Evolutionary conservation across 2,113 vertebrate species (phyloP).

Genomic region (Grammomys dolichurus): DNA sequence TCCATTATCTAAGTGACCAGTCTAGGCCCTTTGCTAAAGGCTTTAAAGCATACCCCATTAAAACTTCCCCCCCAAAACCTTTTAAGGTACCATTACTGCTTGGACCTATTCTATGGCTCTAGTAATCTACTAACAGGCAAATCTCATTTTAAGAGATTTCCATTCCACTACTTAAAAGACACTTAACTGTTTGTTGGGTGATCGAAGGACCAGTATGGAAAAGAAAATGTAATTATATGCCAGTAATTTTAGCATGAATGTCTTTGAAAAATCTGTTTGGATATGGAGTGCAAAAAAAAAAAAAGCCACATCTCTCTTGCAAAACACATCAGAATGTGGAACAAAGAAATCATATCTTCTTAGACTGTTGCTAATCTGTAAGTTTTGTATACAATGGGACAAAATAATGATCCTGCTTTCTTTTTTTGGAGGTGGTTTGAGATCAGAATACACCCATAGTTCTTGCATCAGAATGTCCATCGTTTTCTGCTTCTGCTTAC

Average conservation of each 20-base stretch:
- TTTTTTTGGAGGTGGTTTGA: no score
- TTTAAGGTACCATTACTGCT: not conserved
- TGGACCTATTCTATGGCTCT: not conserved
- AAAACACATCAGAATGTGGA: fast-evolving
- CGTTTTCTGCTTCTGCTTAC: not conserved
- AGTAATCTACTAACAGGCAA: not conserved
- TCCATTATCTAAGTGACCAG: not conserved
- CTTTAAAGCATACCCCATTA: not conserved
- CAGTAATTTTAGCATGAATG: not conserved
- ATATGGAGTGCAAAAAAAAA: not conserved
- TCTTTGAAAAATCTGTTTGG: not conserved
- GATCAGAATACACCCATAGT: not conserved
- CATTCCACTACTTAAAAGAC: not conserved
- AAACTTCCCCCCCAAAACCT: not conserved
- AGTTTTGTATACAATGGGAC: not conserved
- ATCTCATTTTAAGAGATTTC: not conserved
- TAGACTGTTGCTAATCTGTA: no score
- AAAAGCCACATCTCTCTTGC: not conserved
- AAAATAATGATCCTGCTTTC: not conserved
- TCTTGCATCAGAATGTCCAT: fast-evolving
- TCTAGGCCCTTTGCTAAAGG: no score
- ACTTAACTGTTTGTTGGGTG: not conserved
- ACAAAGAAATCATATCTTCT: not conserved
- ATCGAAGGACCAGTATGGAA: not conserved
- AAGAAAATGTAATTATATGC: not conserved